phyloP scores from a whole-genome alignment of 2,113 vertebrate genomes.

The Brachypodius melanocephalos region DNA sequence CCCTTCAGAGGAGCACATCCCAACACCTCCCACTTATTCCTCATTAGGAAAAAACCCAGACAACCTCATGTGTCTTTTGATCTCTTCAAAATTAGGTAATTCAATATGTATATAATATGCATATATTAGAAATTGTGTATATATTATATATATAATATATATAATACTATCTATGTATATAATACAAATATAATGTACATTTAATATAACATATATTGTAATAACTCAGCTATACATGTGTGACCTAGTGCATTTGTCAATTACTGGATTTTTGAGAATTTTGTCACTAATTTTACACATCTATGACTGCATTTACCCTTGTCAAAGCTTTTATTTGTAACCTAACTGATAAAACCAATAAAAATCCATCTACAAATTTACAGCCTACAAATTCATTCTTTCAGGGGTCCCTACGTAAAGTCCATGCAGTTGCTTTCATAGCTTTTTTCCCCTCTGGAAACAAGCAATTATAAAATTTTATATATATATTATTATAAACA shows the following conservation, averaged over 20 bases:
- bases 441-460: neutral
- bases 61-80: rapidly evolving
- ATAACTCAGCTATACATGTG: neutral
- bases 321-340: neutral
- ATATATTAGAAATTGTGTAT: too few relatives aligned
- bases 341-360: neutral
- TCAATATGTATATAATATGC: too few relatives aligned
- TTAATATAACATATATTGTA: neutral
- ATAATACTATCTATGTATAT: too few relatives aligned
- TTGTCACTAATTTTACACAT: neutral
- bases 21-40: neutral
- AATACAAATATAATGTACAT: too few relatives aligned
- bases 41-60: neutral
- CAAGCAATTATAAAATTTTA: neutral
- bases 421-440: neutral
- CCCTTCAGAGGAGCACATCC: neutral
- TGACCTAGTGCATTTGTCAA: neutral
- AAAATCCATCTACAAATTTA: neutral
- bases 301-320: neutral
- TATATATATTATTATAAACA: neutral
- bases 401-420: neutral
- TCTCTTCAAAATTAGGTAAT: neutral
- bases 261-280: neutral
- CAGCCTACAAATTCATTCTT: neutral
- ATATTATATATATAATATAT: too few relatives aligned